These are phyloP conservation scores for Taurulus bubalis DNA, from an alignment of 2,113 vertebrate species.

Conservation along the genomic window DNA sequence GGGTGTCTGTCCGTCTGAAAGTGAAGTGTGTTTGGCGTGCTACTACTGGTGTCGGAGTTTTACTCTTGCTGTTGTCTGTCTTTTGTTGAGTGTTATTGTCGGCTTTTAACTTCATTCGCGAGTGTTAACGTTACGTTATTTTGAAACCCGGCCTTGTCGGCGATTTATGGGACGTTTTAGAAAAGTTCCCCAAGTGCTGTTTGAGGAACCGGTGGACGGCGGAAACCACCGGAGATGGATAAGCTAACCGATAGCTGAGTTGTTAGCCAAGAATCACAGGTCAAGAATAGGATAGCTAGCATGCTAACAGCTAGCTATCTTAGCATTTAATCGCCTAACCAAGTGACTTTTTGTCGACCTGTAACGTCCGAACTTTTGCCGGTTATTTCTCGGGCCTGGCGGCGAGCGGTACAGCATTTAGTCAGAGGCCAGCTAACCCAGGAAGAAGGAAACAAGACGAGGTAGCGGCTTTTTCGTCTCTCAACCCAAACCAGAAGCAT, in stretches of 20 bases:
- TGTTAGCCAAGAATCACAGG: constrained; percentile 73
- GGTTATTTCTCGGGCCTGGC: constrained; percentile 27
- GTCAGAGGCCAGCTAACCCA: constrained; percentile 50
- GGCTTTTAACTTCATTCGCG: not conserved
- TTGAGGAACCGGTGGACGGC: constrained; percentile 69
- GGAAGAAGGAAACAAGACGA: constrained; percentile 43
- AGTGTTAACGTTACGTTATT: not conserved
- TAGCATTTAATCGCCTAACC: constrained; percentile 49
- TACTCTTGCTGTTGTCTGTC: constrained; percentile 30
- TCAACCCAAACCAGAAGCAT: constrained; percentile 70
- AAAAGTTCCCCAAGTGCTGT: constrained; percentile 68
- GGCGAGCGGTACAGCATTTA: constrained; percentile 19
- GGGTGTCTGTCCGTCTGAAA: constrained; percentile 65
- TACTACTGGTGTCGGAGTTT: constrained; percentile 57
- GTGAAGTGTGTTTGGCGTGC: constrained; percentile 66
- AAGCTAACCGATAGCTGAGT: constrained; percentile 77
- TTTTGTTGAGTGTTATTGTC: constrained; percentile 13
- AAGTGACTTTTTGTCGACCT: constrained; percentile 60
- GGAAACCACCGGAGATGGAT: constrained; percentile 65
- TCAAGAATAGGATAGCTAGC: constrained; percentile 68
- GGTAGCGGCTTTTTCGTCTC: constrained; percentile 39
- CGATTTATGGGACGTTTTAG: constrained; percentile 47
- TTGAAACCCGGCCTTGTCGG: not conserved
- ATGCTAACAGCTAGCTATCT: constrained; percentile 70
- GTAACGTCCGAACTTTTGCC: constrained; percentile 24